A percentile compares a stretch with the other conserved stretches of the same genome.
These are phyloP conservation scores for Conistra vaccinii DNA, from an alignment of 2,888 invertebrate species.

Conservation along the genomic window DNA sequence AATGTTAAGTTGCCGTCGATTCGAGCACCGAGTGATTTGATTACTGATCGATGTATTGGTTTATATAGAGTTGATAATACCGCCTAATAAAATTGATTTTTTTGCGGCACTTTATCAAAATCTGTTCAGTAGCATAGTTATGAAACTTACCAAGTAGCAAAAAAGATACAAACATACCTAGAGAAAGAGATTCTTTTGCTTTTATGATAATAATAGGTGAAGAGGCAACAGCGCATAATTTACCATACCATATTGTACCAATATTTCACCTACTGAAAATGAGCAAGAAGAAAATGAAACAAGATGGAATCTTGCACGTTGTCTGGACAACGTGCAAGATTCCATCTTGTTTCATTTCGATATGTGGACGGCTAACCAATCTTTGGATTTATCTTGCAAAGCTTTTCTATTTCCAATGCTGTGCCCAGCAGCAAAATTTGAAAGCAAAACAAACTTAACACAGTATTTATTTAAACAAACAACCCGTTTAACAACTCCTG, in stretches of 20 bases:
- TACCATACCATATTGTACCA: not conserved
- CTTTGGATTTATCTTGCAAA: not conserved
- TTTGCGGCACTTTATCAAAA: not conserved
- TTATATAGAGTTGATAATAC: slow-evolving; percentile 58
- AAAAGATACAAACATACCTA: not conserved
- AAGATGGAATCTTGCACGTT: no score
- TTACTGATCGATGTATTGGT: slow-evolving; percentile 70
- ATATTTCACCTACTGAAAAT: not conserved
- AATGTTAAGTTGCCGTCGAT: slow-evolving; percentile 70
- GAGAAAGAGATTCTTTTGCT: accelerated
- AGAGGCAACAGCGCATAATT: not conserved
- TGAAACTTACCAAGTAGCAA: not conserved
- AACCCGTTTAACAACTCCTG: slow-evolving; percentile 64
- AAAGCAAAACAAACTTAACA: not conserved
- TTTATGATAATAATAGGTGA: not conserved
- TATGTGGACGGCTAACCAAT: no score
- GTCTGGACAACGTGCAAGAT: accelerated
- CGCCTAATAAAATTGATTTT: not conserved
- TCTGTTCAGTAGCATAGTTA: not conserved
- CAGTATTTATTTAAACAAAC: slow-evolving; percentile 21
- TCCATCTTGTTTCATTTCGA: not conserved
- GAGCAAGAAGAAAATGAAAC: no score
- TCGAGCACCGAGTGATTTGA: slow-evolving; percentile 74
- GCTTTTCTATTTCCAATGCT: not conserved
- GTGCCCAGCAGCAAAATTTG: not conserved